A percentile compares a stretch with the other conserved stretches of the same genome.
Conservation (phyloP, 2,113 vertebrate genomes). For the Myanophis thanlyinensis region DNA sequence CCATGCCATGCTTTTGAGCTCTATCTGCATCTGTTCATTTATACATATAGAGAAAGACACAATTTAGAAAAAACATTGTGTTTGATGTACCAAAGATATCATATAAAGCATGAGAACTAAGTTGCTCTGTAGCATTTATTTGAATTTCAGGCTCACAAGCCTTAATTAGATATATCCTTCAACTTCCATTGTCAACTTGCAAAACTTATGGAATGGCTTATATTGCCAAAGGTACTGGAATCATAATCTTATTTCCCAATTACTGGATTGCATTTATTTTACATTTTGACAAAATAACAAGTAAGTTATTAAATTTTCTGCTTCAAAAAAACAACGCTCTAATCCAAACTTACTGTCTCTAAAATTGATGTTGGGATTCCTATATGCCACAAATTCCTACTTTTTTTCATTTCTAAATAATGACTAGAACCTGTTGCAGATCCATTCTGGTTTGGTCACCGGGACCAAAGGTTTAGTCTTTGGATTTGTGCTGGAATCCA, state of each 20-base stretch:
- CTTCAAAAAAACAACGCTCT: background rate
- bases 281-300: conserved; percentile 66
- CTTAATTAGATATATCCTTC: conserved; percentile 53
- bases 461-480: background rate
- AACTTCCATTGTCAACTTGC: conserved; percentile 99
- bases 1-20: conserved; percentile 99
- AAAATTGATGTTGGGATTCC: conserved; percentile 66
- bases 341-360: conserved; percentile 8
- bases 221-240: conserved; percentile 71
- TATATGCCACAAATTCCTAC: background rate
- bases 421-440: background rate
- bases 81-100: conserved; percentile 74
- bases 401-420: background rate
- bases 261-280: conserved; percentile 66
- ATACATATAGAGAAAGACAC: conserved; percentile 90
- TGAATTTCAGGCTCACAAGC: conserved; percentile 60
- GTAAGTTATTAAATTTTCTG: conserved; percentile 52
- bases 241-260: conserved; percentile 67
- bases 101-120: conserved; percentile 68
- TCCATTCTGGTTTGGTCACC: background rate
- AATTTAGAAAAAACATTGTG: conserved; percentile 83
- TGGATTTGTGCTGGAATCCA: background rate
- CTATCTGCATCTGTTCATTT: conserved; percentile 98
- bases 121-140: conserved; percentile 57
- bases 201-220: conserved; percentile 75